A percentile compares a stretch with the other conserved stretches of the same genome.
Conservation (phyloP, 2,113 vertebrate species). For the Candoia aspera region DNA sequence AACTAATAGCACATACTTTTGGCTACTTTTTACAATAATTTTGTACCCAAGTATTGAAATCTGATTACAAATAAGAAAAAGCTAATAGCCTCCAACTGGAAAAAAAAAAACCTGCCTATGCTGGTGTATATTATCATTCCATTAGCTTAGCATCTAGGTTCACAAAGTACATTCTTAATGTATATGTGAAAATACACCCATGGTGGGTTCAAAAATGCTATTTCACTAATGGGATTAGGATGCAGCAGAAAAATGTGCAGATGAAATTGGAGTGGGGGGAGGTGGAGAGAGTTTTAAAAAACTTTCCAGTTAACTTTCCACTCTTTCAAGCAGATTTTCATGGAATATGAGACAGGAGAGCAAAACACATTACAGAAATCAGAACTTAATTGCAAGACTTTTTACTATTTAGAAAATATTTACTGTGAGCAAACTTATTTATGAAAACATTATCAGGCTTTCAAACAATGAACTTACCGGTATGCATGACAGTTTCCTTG, state of each 20-base stretch:
- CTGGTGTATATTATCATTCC: not conserved
- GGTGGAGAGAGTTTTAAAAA: not conserved
- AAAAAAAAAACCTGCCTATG: not conserved
- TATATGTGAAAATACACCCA: not conserved
- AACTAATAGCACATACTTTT: not conserved
- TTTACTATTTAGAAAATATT: not conserved
- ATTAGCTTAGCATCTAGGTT: not conserved
- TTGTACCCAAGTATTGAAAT: not conserved
- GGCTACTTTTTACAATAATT: not conserved
- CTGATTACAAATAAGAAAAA: not conserved
- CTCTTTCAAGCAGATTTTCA: not conserved
- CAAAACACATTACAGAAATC: not conserved
- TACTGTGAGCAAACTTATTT: not conserved
- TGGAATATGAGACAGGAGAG: not conserved
- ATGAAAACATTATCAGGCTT: slow-evolving; percentile 2
- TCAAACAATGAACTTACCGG: not conserved
- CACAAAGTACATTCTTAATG: not conserved
- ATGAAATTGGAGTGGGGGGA: not conserved
- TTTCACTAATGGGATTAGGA: not conserved
- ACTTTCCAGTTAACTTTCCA: not conserved
- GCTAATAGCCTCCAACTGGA: not conserved
- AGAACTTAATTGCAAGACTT: not conserved
- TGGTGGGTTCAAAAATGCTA: not conserved
- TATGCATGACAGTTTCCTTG: not conserved
- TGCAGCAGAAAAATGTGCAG: not conserved